Conservation (phyloP, 2,888 invertebrate genomes). For the Brachycybe producta region DNA sequence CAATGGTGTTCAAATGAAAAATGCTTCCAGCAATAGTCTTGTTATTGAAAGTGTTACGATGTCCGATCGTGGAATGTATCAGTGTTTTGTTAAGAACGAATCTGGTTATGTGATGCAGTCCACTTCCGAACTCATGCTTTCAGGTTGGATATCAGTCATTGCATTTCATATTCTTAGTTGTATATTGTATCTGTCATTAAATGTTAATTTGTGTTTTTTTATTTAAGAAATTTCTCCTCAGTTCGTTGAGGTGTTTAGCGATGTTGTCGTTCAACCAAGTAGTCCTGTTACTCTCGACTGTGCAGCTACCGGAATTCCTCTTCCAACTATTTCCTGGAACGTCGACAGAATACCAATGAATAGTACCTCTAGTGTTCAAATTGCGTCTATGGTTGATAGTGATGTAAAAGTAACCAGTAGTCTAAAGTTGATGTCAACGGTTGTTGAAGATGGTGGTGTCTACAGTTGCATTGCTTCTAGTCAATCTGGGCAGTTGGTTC, state of each 20-base stretch:
- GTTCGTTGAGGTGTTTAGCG: conserved; percentile 7
- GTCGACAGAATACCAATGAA: conserved; percentile 5
- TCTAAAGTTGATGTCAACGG: background rate
- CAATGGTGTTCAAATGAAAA: background rate
- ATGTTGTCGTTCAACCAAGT: conserved; percentile 4
- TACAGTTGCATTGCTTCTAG: conserved; percentile 12
- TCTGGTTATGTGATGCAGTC: too few relatives aligned
- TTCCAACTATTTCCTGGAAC: conserved; percentile 1
- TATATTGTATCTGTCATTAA: background rate
- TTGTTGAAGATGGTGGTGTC: conserved; percentile 11
- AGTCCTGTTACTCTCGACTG: background rate
- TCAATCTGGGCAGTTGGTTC: conserved; percentile 6
- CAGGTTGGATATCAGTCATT: background rate
- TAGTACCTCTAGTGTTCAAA: background rate
- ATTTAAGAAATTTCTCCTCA: conserved; percentile 7
- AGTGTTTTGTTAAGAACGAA: conserved; percentile 27
- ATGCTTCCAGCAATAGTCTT: background rate
- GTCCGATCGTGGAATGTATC: conserved; percentile 32
- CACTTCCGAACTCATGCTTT: conserved; percentile 38
- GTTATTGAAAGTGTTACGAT: background rate
- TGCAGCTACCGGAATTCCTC: conserved; percentile 7
- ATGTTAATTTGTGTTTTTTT: background rate
- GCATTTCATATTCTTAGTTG: background rate
- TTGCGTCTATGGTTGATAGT: background rate
- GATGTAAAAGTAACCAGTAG: conserved; percentile 7